These are phyloP conservation scores for Drepanosiphum platanoidis DNA, from an alignment of 2,888 invertebrate species.

Conservation along the genomic window DNA sequence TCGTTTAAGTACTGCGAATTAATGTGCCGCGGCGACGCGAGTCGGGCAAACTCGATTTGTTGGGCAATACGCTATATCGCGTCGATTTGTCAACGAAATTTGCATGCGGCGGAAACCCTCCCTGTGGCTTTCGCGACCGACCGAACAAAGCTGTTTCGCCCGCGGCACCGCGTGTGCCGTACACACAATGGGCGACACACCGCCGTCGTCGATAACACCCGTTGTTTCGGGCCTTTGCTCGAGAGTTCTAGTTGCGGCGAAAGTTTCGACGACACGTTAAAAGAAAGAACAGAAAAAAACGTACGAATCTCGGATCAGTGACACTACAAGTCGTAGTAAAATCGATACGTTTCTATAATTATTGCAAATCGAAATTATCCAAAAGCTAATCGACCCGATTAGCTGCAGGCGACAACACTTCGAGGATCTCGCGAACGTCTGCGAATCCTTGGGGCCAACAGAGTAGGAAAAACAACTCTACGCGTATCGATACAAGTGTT, in stretches of 20 bases:
- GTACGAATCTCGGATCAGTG: too few relatives aligned
- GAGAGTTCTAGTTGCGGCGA: not conserved
- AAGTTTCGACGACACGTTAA: not conserved
- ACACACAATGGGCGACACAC: too few relatives aligned
- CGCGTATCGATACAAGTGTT: conserved; percentile 15
- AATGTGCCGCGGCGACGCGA: conserved; percentile 51
- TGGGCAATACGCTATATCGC: conserved; percentile 25
- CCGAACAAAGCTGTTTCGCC: not conserved
- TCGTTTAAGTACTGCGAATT: conserved; percentile 48
- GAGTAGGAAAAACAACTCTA: too few relatives aligned
- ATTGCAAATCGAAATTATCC: too few relatives aligned
- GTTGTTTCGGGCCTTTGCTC: not conserved
- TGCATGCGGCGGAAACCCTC: conserved; percentile 16
- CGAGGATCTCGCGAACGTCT: too few relatives aligned
- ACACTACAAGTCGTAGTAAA: too few relatives aligned
- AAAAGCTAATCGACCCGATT: too few relatives aligned
- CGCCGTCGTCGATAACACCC: not conserved
- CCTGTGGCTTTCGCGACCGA: not conserved
- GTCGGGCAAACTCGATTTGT: conserved; percentile 56
- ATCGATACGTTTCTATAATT: too few relatives aligned
- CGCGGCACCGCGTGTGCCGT: too few relatives aligned
- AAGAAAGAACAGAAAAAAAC: too few relatives aligned
- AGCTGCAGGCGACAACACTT: too few relatives aligned
- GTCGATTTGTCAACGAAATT: conserved; percentile 59
- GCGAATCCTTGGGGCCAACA: too few relatives aligned